A percentile compares a stretch with the other conserved stretches of the same genome.
Conservation (phyloP, 2,797 vertebrate genomes). For the Amphiprion clarkii region DNA sequence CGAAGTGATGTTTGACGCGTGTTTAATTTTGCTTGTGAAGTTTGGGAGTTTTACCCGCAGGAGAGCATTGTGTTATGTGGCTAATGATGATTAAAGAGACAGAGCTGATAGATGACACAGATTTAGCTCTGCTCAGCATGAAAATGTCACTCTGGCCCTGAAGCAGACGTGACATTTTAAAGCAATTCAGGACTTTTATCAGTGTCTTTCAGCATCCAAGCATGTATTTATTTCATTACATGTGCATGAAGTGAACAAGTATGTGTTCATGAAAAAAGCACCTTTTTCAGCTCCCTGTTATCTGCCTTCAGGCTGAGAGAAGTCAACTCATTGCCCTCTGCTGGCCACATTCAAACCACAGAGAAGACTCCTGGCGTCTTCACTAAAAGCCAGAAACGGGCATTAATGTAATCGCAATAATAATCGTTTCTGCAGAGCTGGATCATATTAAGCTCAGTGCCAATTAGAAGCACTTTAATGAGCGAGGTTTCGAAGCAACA, state of each 20-base stretch:
- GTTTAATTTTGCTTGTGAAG: not conserved
- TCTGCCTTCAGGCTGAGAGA: not conserved
- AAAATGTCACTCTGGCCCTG: not conserved
- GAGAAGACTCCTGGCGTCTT: no score
- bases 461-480: not conserved
- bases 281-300: not conserved
- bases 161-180: conserved; percentile 8
- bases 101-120: conserved; percentile 17
- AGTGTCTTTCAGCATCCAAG: not conserved
- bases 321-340: conserved; percentile 38
- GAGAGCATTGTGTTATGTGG: not conserved
- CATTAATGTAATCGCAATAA: not conserved
- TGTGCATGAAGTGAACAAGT: not conserved
- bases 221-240: not conserved
- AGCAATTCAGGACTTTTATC: conserved; percentile 9
- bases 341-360: conserved; percentile 35
- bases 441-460: not conserved
- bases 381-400: not conserved
- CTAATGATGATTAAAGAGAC: not conserved
- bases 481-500: not conserved
- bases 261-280: no score
- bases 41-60: conserved; percentile 12
- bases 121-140: not conserved
- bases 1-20: not conserved
- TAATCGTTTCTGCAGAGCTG: not conserved